Evolutionary conservation across 2,888 invertebrate genomes (phyloP), one percentile per base, ranked within the genome.

Genomic region (Lithophane semibrunnea): DNA sequence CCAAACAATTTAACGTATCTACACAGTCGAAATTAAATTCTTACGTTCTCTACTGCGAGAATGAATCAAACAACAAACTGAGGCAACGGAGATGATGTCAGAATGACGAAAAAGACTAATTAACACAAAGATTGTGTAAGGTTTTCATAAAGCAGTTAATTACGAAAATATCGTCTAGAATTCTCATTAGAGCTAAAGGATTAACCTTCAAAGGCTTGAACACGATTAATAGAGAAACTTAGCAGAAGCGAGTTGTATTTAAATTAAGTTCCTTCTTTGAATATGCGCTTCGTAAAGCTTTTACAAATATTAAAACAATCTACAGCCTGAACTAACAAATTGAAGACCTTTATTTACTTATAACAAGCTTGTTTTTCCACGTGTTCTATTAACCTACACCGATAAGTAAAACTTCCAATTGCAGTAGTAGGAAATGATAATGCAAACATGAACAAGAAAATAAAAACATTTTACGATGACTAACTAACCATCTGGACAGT

Each of bases 1-100:
- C 47, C 37, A 73, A 85, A 82, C 79, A 85, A 80, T 88, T 90
- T 87, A 84, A 87, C 86, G 85, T 77, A 71, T 86, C 73, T 73
- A 77, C 83, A 75, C 86, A 77, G 84, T 85, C 86, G 88, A 89
- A 91, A 91, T 90, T 91, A 86, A 89, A 91, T 89, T 90, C 88
- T 90, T 91, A 92, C 90, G 86, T 84, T 89, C 89, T 87, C 81
- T 86, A 88, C 82, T 89, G 88, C 84, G 85, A 90, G 89, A 89
- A 91, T 92, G 93, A 94, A 92, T 92, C 93, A 93, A 93, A 92
- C 90, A 88, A 90, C 91, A 92, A 93, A 92, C 92, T 91, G 91
- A 91, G 90, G 90, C 88, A 85, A 83, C 80, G 76, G 72, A 78
- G 88, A 90, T 95, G 95, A 95, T 94, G 94, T 95, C 94, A 94